phyloP scores from a whole-genome alignment of 92 coral and sea anemone species.

The Galaxea fascicularis region DNA sequence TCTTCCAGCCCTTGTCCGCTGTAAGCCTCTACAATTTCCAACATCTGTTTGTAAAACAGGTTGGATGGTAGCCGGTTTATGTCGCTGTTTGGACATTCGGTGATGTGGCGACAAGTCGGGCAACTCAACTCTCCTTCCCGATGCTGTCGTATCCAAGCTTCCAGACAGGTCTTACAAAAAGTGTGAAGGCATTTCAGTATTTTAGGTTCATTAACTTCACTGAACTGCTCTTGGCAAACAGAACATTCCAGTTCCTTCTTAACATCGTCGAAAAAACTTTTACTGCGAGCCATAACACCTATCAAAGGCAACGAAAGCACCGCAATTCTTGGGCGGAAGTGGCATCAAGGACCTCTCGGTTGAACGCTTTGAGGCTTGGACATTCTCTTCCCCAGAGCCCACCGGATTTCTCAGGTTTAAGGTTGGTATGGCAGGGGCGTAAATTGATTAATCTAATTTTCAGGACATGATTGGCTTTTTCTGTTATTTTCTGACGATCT shows the following conservation, averaged over 20 bases:
- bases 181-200: constrained; percentile 9
- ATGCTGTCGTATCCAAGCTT: constrained; percentile 22
- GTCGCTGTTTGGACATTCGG: constrained; percentile 26
- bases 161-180: not conserved
- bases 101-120: constrained; percentile 34
- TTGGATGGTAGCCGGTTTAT: constrained; percentile 31
- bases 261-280: constrained; percentile 14
- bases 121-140: constrained; percentile 27
- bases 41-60: constrained; percentile 15
- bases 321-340: too few relatives aligned
- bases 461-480: too few relatives aligned
- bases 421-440: too few relatives aligned
- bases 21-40: constrained; percentile 17
- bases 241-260: constrained; percentile 33
- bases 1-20: constrained; percentile 9
- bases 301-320: not conserved
- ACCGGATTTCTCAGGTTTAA: too few relatives aligned
- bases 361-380: too few relatives aligned
- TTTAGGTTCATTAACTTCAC: constrained; percentile 16
- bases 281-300: not conserved
- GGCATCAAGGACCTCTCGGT: not conserved
- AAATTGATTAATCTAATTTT: too few relatives aligned
- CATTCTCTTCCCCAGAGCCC: too few relatives aligned
- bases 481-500: too few relatives aligned
- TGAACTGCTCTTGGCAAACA: constrained; percentile 39